phyloP scores from a whole-genome alignment of 2,888 invertebrate species.

The Lucinisca nassula region DNA sequence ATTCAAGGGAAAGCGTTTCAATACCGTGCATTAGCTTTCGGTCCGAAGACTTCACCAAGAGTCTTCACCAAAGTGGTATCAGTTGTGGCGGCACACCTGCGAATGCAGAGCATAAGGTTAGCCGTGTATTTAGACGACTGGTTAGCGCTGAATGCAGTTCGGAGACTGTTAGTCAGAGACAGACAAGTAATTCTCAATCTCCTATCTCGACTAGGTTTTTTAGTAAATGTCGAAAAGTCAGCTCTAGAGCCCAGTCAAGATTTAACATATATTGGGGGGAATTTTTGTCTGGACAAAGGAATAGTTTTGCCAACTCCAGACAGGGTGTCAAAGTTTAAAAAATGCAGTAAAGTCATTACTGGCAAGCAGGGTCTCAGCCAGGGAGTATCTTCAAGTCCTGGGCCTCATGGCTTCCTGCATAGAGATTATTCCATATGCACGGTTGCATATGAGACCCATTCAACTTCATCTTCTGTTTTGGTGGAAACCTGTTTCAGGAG shows the following conservation, averaged over 20 bases:
- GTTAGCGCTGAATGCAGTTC: conserved; percentile 8
- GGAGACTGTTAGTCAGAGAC: conserved; percentile 10
- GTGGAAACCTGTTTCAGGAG: conserved; percentile 28
- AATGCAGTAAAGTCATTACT: conserved; percentile 1
- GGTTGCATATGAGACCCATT: conserved; percentile 59
- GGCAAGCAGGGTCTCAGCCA: background rate
- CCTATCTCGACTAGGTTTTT: conserved; percentile 14
- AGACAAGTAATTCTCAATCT: background rate
- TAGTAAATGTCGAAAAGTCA: conserved; percentile 12
- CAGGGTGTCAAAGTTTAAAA: conserved; percentile 11
- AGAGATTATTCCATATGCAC: conserved; percentile 57
- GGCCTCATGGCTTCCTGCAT: conserved; percentile 55
- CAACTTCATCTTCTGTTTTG: conserved; percentile 32
- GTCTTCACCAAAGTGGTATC: conserved; percentile 46
- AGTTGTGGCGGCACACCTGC: conserved; percentile 41
- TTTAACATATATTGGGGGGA: background rate
- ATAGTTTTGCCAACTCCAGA: conserved; percentile 45
- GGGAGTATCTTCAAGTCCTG: background rate
- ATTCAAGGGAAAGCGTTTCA: conserved; percentile 10
- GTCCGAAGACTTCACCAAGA: conserved; percentile 15
- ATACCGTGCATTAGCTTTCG: conserved; percentile 28
- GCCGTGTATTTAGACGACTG: conserved; percentile 40
- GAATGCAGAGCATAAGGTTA: background rate
- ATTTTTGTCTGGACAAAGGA: conserved; percentile 1
- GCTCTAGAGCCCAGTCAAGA: background rate